Conservation (phyloP, 2,113 vertebrate species). For the Alethe diademata region DNA sequence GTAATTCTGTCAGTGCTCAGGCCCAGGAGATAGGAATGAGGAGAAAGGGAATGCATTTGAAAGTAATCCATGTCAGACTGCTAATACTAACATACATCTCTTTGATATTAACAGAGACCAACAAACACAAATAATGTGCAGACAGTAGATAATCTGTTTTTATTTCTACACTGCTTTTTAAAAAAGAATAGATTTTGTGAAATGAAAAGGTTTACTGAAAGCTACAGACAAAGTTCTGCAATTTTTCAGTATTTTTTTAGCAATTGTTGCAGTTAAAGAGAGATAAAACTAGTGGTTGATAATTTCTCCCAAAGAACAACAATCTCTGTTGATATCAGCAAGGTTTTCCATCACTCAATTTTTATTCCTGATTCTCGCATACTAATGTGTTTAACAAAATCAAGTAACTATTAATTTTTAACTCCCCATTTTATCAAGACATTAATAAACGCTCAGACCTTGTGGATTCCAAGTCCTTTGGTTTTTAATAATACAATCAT, state of each 20-base stretch:
- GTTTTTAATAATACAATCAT: neutral
- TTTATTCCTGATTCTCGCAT: neutral
- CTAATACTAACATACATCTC: constrained; percentile 35
- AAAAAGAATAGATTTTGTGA: constrained; percentile 11
- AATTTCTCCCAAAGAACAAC: neutral
- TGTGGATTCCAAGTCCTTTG: neutral
- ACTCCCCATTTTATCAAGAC: neutral
- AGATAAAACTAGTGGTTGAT: neutral
- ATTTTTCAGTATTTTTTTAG: constrained; percentile 23
- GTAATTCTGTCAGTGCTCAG: constrained; percentile 9
- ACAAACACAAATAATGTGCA: constrained; percentile 48
- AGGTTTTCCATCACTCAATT: neutral
- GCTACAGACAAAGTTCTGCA: neutral
- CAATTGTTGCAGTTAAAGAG: neutral
- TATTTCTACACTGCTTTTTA: constrained; percentile 10
- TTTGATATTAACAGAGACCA: constrained; percentile 38
- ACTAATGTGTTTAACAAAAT: neutral
- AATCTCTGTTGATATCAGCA: neutral
- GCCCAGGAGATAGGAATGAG: constrained; percentile 4
- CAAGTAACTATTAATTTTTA: neutral
- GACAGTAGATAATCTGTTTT: neutral
- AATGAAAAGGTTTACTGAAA: neutral
- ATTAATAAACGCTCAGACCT: neutral
- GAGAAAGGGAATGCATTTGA: constrained; percentile 15
- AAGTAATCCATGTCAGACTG: constrained; percentile 28